Conservation (phyloP, 2,113 vertebrate species). For the Atrichornis clamosus region DNA sequence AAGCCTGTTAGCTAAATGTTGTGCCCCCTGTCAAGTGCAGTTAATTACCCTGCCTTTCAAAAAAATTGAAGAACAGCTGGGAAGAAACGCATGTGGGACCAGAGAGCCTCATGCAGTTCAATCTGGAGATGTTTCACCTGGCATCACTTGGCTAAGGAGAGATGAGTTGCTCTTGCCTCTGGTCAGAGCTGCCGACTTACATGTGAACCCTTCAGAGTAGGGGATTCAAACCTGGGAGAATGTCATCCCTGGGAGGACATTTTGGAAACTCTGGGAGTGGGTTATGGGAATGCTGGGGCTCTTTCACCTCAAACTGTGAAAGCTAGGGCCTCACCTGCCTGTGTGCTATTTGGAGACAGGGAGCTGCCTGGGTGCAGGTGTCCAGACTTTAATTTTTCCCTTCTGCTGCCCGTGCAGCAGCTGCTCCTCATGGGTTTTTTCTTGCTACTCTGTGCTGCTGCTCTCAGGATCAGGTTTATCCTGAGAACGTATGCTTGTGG, state of each 20-base stretch:
- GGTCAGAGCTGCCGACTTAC: not conserved
- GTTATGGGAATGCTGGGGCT: not conserved
- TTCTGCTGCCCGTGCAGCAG: not conserved
- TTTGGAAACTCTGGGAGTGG: not conserved
- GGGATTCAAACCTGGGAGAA: not conserved
- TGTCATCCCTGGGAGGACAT: not conserved
- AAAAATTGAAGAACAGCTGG: not conserved
- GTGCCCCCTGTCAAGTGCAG: rapidly evolving
- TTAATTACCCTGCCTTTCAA: not conserved
- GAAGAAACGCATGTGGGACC: not conserved
- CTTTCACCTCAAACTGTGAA: not conserved
- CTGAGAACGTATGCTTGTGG: rapidly evolving
- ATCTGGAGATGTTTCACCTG: not conserved
- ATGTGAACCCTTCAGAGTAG: not conserved
- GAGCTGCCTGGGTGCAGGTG: not conserved
- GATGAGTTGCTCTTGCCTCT: not conserved
- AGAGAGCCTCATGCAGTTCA: not conserved
- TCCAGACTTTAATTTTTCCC: not conserved
- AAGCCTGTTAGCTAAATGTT: not conserved
- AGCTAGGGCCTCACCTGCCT: not conserved
- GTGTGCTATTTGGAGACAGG: not conserved
- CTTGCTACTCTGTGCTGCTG: not conserved
- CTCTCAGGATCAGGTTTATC: not conserved
- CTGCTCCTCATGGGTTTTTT: not conserved
- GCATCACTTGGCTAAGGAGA: not conserved